A percentile compares a stretch with the other conserved stretches of the same genome.
phyloP scores from a whole-genome alignment of 2,113 vertebrate genomes.

The Oreochromis tanganicae region DNA sequence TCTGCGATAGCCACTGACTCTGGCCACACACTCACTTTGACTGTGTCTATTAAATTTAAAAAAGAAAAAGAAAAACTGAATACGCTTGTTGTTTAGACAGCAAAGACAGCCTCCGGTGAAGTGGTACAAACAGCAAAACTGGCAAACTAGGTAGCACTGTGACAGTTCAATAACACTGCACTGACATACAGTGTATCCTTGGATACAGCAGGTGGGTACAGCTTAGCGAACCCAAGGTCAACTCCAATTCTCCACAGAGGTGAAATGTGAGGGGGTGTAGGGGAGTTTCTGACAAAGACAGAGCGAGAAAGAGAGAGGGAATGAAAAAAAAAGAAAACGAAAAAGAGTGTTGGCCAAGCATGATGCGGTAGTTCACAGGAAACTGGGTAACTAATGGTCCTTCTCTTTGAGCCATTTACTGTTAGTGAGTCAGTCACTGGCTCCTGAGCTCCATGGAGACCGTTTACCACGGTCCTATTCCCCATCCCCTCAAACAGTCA shows the following conservation, averaged over 20 bases:
- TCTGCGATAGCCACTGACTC: not conserved
- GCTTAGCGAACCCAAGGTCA: slow-evolving; percentile 24
- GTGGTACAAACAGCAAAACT: slow-evolving; percentile 1
- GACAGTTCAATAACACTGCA: slow-evolving; percentile 17
- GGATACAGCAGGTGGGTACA: slow-evolving; percentile 24
- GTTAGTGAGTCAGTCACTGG: slow-evolving; percentile 40
- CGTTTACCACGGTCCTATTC: slow-evolving; percentile 19
- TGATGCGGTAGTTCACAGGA: slow-evolving; percentile 32
- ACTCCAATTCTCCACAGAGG: not conserved
- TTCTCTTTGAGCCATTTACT: slow-evolving; percentile 30
- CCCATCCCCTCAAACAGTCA: not conserved
- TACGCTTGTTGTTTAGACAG: not conserved
- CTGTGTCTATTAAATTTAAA: not conserved
- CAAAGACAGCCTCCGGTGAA: not conserved
- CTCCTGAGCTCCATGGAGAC: slow-evolving; percentile 8
- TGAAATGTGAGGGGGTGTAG: not conserved
- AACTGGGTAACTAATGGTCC: slow-evolving; percentile 48
- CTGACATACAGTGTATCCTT: slow-evolving; percentile 15
- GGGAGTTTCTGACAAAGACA: not conserved
- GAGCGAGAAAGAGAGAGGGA: not conserved
- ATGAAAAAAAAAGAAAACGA: not conserved
- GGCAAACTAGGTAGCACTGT: not conserved
- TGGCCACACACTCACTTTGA: not conserved
- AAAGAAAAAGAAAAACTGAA: not conserved
- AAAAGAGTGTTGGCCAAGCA: not conserved